A percentile compares a stretch with the other conserved stretches of the same genome.
These are phyloP conservation scores for Xyrauchen texanus DNA, from an alignment of 2,113 vertebrate genomes.

Conservation along the genomic window DNA sequence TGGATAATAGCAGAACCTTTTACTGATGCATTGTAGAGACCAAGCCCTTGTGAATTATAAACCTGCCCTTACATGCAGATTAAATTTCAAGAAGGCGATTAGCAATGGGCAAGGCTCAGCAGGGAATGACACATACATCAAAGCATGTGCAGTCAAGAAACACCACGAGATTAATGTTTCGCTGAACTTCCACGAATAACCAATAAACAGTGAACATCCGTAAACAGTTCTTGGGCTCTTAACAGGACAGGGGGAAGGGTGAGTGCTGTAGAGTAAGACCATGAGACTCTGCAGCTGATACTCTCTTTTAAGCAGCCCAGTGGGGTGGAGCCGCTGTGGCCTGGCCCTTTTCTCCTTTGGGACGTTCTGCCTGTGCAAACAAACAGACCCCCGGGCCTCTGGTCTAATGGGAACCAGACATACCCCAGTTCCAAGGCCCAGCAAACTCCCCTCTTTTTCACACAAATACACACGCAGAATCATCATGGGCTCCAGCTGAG, in stretches of 20 bases:
- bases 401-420: slow-evolving; percentile 82
- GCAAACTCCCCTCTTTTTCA: slow-evolving; percentile 27
- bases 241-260: slow-evolving; percentile 44
- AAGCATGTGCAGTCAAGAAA: slow-evolving; percentile 16
- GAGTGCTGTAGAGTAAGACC: slow-evolving; percentile 49
- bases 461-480: slow-evolving; percentile 3
- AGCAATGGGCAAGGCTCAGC: slow-evolving; percentile 53
- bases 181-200: slow-evolving; percentile 59
- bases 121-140: slow-evolving; percentile 55
- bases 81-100: slow-evolving; percentile 52
- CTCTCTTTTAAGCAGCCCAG: slow-evolving; percentile 56
- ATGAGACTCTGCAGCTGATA: slow-evolving; percentile 66
- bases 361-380: slow-evolving; percentile 74
- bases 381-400: slow-evolving; percentile 68
- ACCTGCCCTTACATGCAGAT: slow-evolving; percentile 67
- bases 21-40: slow-evolving; percentile 32
- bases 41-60: slow-evolving; percentile 65
- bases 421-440: slow-evolving; percentile 53
- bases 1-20: slow-evolving; percentile 4
- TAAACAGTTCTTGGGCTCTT: slow-evolving; percentile 68
- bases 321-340: slow-evolving; percentile 63
- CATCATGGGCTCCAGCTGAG: slow-evolving; percentile 66
- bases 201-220: slow-evolving; percentile 70
- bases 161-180: neutral
- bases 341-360: slow-evolving; percentile 65